phyloP scores from a whole-genome alignment of 1,140 invertebrate species.

The Rhagoletis pomonella region DNA sequence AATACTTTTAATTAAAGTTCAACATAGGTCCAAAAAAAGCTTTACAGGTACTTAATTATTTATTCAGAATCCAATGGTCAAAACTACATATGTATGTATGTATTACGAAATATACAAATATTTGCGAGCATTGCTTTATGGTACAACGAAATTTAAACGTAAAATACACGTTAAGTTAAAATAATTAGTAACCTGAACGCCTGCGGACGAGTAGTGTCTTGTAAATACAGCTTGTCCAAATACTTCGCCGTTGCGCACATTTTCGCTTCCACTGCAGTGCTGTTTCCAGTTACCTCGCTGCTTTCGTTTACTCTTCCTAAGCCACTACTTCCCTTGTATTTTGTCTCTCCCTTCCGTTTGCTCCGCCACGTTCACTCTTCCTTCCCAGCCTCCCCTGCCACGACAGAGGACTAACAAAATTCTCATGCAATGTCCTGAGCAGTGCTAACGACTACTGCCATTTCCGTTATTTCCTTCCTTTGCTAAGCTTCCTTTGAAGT shows the following conservation, averaged over 20 bases:
- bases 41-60: too few relatives aligned
- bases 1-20: too few relatives aligned
- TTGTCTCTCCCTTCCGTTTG: neutral
- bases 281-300: neutral
- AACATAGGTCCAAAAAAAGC: too few relatives aligned
- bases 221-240: constrained; percentile 21
- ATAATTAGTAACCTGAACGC: constrained; percentile 30
- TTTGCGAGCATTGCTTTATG: constrained; percentile 14
- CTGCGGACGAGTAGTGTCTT: neutral
- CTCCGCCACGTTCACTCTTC: neutral
- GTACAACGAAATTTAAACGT: neutral
- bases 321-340: neutral
- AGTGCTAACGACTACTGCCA: constrained; percentile 21
- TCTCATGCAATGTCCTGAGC: neutral
- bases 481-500: constrained; percentile 5
- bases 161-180: neutral
- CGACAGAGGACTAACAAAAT: neutral
- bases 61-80: too few relatives aligned
- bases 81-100: too few relatives aligned
- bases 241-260: neutral
- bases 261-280: neutral
- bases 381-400: neutral
- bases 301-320: neutral
- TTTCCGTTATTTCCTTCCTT: constrained; percentile 4
- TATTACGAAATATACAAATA: neutral